Evolutionary conservation across 2,888 invertebrate genomes (phyloP).

Genomic region (Lycocerus yunnanus): DNA sequence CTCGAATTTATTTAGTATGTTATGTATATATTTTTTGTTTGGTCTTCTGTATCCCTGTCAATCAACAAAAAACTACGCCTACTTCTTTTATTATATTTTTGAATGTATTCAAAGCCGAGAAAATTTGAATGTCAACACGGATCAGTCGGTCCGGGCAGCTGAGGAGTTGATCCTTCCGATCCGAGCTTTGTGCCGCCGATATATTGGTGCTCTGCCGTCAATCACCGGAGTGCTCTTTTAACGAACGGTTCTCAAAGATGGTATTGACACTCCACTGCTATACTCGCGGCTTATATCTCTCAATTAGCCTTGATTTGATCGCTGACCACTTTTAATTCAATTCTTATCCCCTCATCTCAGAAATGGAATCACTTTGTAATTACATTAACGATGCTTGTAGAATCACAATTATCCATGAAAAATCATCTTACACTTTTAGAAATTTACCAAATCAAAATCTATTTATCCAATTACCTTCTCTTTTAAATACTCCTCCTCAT

Average conservation of each 20-base stretch:
- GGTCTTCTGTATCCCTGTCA: constrained; percentile 38
- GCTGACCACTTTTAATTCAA: constrained; percentile 42
- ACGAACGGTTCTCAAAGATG: constrained; percentile 28
- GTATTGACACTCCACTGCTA: constrained; percentile 33
- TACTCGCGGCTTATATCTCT: constrained; percentile 42
- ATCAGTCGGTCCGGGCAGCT: constrained; percentile 50
- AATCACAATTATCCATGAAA: constrained; percentile 29
- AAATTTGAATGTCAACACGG: constrained; percentile 59
- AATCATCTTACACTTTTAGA: background rate
- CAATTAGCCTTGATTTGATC: constrained; percentile 46
- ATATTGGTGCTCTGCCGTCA: constrained; percentile 18
- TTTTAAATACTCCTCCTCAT: background rate
- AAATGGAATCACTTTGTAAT: constrained; percentile 40
- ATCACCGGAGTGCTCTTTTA: constrained; percentile 16
- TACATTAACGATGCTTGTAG: constrained; percentile 36
- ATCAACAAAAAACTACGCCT: constrained; percentile 32
- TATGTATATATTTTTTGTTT: constrained; percentile 37
- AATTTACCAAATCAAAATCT: background rate
- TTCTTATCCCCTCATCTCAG: constrained; percentile 32
- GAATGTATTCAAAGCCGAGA: constrained; percentile 52
- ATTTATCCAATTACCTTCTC: background rate
- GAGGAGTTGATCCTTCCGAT: constrained; percentile 45
- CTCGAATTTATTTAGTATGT: constrained; percentile 42
- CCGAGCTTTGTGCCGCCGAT: constrained; percentile 25
- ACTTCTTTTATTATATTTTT: constrained; percentile 47